Conservation (phyloP, 2,797 vertebrate species). For the Lophura swinhoii region DNA sequence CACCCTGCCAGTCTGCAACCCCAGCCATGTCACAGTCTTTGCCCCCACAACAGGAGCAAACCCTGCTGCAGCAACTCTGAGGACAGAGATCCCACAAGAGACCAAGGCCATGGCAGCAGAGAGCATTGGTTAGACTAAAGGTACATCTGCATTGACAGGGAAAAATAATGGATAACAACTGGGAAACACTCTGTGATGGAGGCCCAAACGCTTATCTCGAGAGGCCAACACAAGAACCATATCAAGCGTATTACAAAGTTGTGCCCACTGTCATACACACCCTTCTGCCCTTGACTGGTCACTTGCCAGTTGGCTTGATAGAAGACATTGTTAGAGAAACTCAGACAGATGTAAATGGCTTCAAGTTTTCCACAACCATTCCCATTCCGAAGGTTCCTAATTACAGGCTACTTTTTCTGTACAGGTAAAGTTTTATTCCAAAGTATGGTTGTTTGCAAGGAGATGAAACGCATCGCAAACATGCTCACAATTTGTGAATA, state of each 20-base stretch:
- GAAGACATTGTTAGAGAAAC: background rate
- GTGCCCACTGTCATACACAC: background rate
- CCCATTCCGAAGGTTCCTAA: background rate
- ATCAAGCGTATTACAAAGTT: background rate
- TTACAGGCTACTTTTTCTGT: background rate
- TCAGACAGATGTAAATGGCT: background rate
- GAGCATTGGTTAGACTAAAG: background rate
- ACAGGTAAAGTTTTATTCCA: background rate
- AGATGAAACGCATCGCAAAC: background rate
- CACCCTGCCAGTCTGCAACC: background rate
- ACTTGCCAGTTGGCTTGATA: background rate
- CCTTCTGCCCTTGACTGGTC: background rate
- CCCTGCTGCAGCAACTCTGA: background rate
- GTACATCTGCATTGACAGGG: background rate
- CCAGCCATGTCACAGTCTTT: background rate
- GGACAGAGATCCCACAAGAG: background rate
- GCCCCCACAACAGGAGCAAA: rapidly evolving
- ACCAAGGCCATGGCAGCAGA: background rate
- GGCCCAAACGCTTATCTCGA: background rate
- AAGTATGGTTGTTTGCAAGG: background rate
- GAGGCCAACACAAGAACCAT: background rate
- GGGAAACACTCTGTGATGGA: background rate
- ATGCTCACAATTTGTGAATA: background rate
- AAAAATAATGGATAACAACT: background rate
- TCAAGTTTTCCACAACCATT: background rate